Evolutionary conservation across 1,140 invertebrate species (phyloP).

Genomic region (Drosophila sechellia): DNA sequence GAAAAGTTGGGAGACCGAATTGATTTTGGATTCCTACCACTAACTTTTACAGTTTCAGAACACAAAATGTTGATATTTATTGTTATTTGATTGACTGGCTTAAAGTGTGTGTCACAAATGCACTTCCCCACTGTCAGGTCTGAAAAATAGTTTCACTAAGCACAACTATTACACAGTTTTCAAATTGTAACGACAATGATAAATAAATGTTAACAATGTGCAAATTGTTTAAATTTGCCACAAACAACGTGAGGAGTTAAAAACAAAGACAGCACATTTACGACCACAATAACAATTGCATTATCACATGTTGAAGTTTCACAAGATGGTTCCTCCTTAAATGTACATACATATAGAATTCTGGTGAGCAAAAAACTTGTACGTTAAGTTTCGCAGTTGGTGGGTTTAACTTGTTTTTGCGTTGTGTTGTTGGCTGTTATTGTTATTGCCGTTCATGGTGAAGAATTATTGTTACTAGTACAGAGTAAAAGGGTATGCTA

Average conservation of each 20-base stretch:
- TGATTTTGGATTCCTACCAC: constrained; percentile 3
- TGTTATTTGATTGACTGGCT: constrained; percentile 5
- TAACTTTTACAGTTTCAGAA: background rate
- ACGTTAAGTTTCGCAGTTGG: constrained; percentile 8
- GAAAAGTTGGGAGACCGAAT: constrained; percentile 4
- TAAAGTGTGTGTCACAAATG: background rate
- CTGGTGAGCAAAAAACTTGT: constrained; percentile 9
- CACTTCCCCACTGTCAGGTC: background rate
- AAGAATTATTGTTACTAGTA: constrained; percentile 15
- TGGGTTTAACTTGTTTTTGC: constrained; percentile 8
- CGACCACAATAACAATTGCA: constrained; percentile 69
- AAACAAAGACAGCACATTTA: constrained; percentile 54
- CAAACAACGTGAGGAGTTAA: constrained; percentile 34
- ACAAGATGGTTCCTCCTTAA: background rate
- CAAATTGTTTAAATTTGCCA: constrained; percentile 40
- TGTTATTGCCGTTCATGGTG: constrained; percentile 18
- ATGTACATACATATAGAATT: constrained; percentile 4
- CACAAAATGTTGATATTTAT: constrained; percentile 3
- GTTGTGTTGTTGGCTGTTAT: constrained; percentile 3
- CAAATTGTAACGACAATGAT: constrained; percentile 18
- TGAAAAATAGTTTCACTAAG: background rate
- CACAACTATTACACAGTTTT: background rate
- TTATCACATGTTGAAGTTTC: constrained; percentile 40
- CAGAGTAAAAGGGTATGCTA: too few relatives aligned
- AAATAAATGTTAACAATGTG: constrained; percentile 44